Percentiles rank a stretch among this genome's conserved stretches.
phyloP scores from a whole-genome alignment of 2,113 vertebrate genomes.

The Martes martes region DNA sequence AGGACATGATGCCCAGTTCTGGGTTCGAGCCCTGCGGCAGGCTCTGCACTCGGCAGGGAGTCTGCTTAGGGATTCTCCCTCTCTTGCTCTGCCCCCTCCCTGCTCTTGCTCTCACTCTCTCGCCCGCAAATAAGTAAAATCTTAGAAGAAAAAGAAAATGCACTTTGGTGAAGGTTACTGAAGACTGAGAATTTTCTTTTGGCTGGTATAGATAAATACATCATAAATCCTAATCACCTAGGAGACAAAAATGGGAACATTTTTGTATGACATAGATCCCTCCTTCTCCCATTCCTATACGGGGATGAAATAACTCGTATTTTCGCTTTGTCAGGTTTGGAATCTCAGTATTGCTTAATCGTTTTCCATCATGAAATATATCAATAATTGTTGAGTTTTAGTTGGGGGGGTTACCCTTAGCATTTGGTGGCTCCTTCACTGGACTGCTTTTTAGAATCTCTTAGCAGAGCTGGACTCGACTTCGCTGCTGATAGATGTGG shows the following conservation, averaged over 20 bases:
- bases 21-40: background rate
- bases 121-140: background rate
- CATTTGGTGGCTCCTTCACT: accelerated
- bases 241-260: background rate
- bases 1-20: background rate
- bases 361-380: background rate
- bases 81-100: background rate
- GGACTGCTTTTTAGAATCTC: background rate
- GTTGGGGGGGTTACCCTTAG: background rate
- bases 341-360: background rate
- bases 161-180: background rate
- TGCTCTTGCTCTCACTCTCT: background rate
- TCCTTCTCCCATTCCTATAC: background rate
- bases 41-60: background rate
- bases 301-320: background rate
- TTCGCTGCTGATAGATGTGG: background rate
- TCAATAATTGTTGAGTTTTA: background rate
- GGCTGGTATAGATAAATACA: background rate
- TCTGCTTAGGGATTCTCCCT: background rate
- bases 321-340: background rate
- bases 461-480: background rate
- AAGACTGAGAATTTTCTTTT: background rate
- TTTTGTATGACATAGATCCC: background rate
- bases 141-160: background rate
- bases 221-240: background rate